Evolutionary conservation across 2,797 vertebrate genomes (phyloP).

Genomic region (Taeniopygia guttata): DNA sequence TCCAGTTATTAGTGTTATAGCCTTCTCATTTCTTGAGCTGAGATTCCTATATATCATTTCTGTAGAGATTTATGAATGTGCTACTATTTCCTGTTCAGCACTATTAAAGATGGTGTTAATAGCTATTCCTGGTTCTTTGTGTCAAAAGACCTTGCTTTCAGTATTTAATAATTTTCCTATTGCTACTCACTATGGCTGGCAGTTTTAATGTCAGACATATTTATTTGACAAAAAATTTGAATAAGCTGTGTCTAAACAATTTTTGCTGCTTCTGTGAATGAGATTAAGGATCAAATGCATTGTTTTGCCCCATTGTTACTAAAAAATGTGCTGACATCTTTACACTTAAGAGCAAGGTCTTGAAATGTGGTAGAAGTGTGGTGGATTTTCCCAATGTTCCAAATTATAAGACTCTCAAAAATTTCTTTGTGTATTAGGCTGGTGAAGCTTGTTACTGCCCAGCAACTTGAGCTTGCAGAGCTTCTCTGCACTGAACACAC

Average conservation of each 20-base stretch:
- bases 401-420: background rate
- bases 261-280: background rate
- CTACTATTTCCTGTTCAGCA: background rate
- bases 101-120: background rate
- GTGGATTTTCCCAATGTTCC: background rate
- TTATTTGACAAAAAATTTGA: background rate
- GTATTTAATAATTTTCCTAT: background rate
- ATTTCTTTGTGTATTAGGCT: background rate
- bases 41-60: background rate
- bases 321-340: slow-evolving; percentile 36
- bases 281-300: slow-evolving; percentile 9
- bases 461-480: background rate
- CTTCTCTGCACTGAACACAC: background rate
- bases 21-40: background rate
- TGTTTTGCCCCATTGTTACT: slow-evolving; percentile 28
- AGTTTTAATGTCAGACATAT: slow-evolving; percentile 10
- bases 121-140: background rate
- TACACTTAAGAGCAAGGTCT: background rate
- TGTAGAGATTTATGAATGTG: background rate
- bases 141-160: slow-evolving; percentile 1
- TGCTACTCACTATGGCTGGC: background rate
- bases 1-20: background rate
- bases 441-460: background rate
- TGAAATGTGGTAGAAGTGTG: slow-evolving; percentile 39
- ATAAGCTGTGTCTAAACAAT: background rate